Evolutionary conservation across 2,113 vertebrate species (phyloP).

Genomic region (Lophius piscatorius): DNA sequence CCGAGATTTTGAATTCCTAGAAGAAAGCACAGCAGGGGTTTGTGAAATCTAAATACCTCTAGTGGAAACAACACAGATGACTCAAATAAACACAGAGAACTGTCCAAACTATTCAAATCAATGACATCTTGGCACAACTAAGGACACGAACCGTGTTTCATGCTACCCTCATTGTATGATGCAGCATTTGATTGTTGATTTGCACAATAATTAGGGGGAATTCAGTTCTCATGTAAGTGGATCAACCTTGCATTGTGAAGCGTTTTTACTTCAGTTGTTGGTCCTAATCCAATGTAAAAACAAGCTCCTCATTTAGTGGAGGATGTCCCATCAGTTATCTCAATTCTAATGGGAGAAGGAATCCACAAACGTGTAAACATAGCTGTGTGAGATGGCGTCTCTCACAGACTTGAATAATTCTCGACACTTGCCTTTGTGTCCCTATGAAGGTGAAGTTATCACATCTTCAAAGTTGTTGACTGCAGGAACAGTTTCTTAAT

Average conservation of each 20-base stretch:
- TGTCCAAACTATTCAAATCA: neutral
- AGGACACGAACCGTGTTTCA: no score
- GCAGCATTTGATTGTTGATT: neutral
- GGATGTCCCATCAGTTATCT: neutral
- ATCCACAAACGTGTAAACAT: slow-evolving; percentile 26
- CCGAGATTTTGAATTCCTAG: slow-evolving; percentile 22
- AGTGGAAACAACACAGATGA: slow-evolving; percentile 21
- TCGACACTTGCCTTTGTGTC: slow-evolving; percentile 6
- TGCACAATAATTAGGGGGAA: neutral
- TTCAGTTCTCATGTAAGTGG: slow-evolving; percentile 2
- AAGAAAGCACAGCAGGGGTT: slow-evolving; percentile 20
- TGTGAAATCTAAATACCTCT: slow-evolving; percentile 12
- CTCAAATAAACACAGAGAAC: slow-evolving; percentile 21
- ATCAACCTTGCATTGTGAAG: neutral
- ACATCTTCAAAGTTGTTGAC: slow-evolving; percentile 10
- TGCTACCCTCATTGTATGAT: neutral
- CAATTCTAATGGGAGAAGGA: slow-evolving; percentile 27
- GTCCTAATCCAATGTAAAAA: slow-evolving; percentile 18
- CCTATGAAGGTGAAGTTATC: slow-evolving; percentile 25
- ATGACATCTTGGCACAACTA: neutral
- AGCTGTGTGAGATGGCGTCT: slow-evolving; percentile 39
- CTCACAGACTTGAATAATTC: slow-evolving; percentile 46
- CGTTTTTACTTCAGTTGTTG: slow-evolving; percentile 8
- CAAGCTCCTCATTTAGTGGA: neutral
- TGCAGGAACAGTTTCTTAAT: slow-evolving; percentile 30